Conservation (phyloP, 2,797 vertebrate species). For the Epinephelus coioides region DNA sequence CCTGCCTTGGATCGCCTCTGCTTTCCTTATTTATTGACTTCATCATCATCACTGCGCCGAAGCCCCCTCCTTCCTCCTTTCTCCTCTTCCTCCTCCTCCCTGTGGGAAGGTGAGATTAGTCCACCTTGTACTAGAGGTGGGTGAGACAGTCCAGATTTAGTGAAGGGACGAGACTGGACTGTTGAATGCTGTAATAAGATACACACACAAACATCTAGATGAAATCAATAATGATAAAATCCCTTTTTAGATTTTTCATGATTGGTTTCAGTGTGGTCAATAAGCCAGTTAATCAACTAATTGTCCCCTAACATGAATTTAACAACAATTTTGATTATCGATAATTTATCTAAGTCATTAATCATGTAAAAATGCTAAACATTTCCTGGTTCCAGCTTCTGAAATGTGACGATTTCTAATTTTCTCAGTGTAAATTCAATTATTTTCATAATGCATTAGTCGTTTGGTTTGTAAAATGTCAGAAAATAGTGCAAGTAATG, state of each 20-base stretch:
- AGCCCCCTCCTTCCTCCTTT: conserved; percentile 1
- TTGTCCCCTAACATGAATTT: neutral
- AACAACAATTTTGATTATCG: neutral
- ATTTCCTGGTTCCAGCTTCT: neutral
- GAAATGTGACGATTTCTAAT: neutral
- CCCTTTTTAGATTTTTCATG: neutral
- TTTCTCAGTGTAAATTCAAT: neutral
- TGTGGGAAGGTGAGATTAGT: conserved; percentile 26
- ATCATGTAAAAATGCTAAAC: neutral
- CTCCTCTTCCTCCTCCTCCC: conserved; percentile 1
- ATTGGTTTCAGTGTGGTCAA: neutral
- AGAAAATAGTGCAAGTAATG: neutral
- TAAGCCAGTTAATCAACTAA: neutral
- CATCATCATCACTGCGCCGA: conserved; percentile 29
- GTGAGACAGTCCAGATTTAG: neutral
- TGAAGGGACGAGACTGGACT: too few species aligned
- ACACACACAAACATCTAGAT: neutral
- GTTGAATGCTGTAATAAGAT: neutral
- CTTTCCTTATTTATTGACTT: conserved; percentile 67
- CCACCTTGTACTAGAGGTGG: conserved; percentile 4
- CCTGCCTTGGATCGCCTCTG: conserved; percentile 4
- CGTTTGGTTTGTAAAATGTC: neutral
- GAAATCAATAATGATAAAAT: too few species aligned
- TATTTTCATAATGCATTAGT: neutral
- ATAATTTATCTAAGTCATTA: too few species aligned